Evolutionary conservation across 2,888 invertebrate species (phyloP).

Genomic region (Rhopalosiphum nymphaeae): DNA sequence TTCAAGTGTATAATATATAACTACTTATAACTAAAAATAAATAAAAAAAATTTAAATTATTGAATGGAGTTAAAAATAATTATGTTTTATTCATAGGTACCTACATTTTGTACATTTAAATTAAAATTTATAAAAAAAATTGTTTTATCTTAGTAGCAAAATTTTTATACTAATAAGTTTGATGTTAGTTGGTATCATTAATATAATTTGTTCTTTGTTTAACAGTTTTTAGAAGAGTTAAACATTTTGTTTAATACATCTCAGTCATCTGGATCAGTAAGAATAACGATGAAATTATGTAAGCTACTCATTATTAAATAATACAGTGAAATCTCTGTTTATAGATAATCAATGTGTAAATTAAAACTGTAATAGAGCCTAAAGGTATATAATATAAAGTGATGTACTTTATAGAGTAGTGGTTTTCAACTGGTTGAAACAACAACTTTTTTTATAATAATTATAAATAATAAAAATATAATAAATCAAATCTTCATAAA

Average conservation of each 20-base stretch:
- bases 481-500: no score
- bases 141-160: not conserved
- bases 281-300: constrained; percentile 56
- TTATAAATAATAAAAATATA: no score
- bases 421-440: no score
- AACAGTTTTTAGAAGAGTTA: constrained; percentile 60
- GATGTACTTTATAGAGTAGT: not conserved
- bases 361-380: not conserved
- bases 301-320: constrained; percentile 1
- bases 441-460: no score
- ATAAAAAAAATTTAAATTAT: not conserved
- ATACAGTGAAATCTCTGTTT: constrained; percentile 18
- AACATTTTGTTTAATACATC: constrained; percentile 52
- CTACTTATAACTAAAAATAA: not conserved
- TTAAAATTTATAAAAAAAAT: not conserved
- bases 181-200: not conserved
- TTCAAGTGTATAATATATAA: no score
- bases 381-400: not conserved
- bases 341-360: not conserved
- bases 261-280: constrained; percentile 48
- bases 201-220: constrained; percentile 41
- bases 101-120: not conserved
- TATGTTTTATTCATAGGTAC: not conserved
- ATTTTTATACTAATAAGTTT: not conserved
- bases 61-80: not conserved